These are phyloP conservation scores for Crossaster papposus DNA, from an alignment of 53 echinoderm and acorn worm genomes.

Conservation along the genomic window DNA sequence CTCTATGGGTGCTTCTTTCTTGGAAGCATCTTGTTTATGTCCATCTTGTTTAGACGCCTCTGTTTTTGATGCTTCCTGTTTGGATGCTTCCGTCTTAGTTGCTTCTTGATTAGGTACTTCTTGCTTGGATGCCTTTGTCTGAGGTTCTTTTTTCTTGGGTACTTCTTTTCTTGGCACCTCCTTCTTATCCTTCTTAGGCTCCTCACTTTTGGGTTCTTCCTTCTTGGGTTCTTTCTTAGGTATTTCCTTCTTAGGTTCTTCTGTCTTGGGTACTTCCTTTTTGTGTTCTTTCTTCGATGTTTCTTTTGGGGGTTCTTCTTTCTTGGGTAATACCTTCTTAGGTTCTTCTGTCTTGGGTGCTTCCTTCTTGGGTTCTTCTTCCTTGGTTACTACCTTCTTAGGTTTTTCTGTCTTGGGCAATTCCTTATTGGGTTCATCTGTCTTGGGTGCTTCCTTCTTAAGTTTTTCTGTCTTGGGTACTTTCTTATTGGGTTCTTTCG, in stretches of 20 bases:
- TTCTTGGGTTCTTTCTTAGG: not conserved
- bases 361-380: not conserved
- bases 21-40: slow-evolving; percentile 4
- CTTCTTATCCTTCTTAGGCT: not conserved
- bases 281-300: not conserved
- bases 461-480: slow-evolving; percentile 28
- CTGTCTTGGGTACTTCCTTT: not conserved
- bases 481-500: slow-evolving; percentile 10
- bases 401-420: not conserved
- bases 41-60: slow-evolving; percentile 17
- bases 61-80: not conserved
- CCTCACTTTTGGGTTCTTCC: not conserved
- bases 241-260: not conserved
- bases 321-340: not conserved
- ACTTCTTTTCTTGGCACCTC: slow-evolving; percentile 4
- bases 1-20: not conserved
- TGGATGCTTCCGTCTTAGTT: slow-evolving; percentile 12
- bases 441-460: not conserved
- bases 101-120: not conserved
- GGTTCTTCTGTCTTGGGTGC: not conserved
- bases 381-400: not conserved
- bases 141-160: not conserved
- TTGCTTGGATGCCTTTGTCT: not conserved
- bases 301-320: not conserved
- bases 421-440: not conserved